Evolutionary conservation across 2,888 invertebrate genomes (phyloP).

Genomic region (Watsonalla cultraria): DNA sequence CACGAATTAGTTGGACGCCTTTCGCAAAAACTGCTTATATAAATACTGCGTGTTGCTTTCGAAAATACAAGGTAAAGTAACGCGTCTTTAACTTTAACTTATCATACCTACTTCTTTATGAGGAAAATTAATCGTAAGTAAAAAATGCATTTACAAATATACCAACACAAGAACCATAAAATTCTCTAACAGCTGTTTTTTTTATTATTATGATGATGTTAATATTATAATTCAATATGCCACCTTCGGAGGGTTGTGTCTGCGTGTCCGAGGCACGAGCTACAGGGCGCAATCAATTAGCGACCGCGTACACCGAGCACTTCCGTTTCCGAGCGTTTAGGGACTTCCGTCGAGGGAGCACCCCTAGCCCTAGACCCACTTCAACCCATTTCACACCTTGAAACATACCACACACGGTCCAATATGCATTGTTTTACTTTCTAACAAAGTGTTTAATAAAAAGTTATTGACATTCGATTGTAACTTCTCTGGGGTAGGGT

Average conservation of each 20-base stretch:
- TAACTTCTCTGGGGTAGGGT: not conserved
- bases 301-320: constrained; percentile 59
- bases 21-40: no score
- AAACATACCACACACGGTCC: not conserved
- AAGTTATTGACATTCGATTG: not conserved
- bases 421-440: constrained; percentile 7
- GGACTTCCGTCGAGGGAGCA: constrained; percentile 63
- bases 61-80: no score
- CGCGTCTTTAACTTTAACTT: no score
- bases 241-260: constrained; percentile 50
- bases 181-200: constrained; percentile 1
- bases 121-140: no score
- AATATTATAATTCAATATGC: constrained; percentile 24
- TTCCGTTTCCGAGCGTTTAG: constrained; percentile 74
- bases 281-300: constrained; percentile 70
- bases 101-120: no score
- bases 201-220: not conserved
- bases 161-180: not conserved
- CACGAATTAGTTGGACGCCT: no score
- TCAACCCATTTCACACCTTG: not conserved
- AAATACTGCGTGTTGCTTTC: no score
- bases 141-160: not conserved
- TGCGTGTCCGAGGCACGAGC: constrained; percentile 26
- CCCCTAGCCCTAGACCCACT: constrained; percentile 12
- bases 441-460: not conserved